A percentile compares a stretch with the other conserved stretches of the same genome.
phyloP scores from a whole-genome alignment of 1,140 invertebrate species.

The Drosophila guanche region DNA sequence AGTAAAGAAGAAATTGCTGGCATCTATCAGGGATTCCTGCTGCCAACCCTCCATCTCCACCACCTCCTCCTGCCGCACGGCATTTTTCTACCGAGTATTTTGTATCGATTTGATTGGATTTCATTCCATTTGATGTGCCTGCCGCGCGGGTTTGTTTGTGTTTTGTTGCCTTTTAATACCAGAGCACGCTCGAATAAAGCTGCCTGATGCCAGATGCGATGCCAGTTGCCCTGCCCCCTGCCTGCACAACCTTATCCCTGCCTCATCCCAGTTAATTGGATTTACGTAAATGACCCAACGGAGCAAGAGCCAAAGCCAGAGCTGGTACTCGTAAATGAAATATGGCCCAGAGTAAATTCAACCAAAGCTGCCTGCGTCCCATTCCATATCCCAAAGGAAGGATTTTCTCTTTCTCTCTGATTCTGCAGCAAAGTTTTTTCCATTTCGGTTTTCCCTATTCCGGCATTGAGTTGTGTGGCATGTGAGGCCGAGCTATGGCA shows the following conservation, averaged over 20 bases:
- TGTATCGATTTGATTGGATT: slow-evolving; percentile 81
- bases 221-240: background rate
- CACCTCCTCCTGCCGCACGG: background rate
- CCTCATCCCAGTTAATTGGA: slow-evolving; percentile 63
- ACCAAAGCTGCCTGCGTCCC: too few relatives aligned
- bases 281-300: slow-evolving; percentile 50
- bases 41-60: background rate
- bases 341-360: background rate
- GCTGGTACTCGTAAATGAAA: slow-evolving; percentile 6
- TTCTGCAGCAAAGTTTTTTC: slow-evolving; percentile 23
- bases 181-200: slow-evolving; percentile 60
- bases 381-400: slow-evolving; percentile 3
- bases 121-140: slow-evolving; percentile 54
- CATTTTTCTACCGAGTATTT: slow-evolving; percentile 37
- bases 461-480: background rate
- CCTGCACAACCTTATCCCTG: background rate
- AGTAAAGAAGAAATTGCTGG: slow-evolving; percentile 40
- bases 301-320: background rate
- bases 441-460: background rate
- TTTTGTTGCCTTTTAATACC: slow-evolving; percentile 66
- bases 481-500: slow-evolving; percentile 18
- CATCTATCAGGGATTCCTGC: slow-evolving; percentile 31
- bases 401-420: slow-evolving; percentile 20
- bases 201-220: slow-evolving; percentile 8
- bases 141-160: slow-evolving; percentile 31